Conservation (phyloP, 2,888 invertebrate species). For the Meghimatium bilineatum region DNA sequence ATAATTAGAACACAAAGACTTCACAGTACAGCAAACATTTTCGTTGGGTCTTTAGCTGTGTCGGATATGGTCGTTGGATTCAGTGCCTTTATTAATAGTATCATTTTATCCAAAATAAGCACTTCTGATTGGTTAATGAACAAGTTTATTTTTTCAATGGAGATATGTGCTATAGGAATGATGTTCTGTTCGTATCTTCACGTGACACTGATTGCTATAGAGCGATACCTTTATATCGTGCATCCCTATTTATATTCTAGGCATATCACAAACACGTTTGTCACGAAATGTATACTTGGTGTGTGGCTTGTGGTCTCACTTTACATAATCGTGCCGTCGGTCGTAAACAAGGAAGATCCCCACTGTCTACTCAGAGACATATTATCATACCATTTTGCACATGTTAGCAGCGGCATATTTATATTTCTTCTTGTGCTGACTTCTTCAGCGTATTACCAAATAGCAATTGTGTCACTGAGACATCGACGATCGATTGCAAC, state of each 20-base stretch:
- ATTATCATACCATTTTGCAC: no score
- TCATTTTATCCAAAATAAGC: not conserved
- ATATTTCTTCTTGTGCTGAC: not conserved
- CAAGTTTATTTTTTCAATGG: not conserved
- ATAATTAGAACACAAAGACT: not conserved
- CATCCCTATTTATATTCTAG: not conserved
- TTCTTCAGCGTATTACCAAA: not conserved
- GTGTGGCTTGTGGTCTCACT: not conserved
- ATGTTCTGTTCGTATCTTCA: not conserved
- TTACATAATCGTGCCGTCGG: no score
- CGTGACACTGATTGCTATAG: not conserved
- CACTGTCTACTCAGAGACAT: no score
- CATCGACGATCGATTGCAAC: not conserved
- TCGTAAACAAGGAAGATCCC: no score
- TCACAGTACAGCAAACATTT: not conserved
- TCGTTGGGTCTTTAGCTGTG: not conserved
- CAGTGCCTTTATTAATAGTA: not conserved
- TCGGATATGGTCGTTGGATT: not conserved
- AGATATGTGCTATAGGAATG: not conserved
- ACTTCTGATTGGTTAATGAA: not conserved
- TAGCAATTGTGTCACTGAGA: not conserved
- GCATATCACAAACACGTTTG: not conserved
- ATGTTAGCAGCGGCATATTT: not conserved
- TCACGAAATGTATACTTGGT: not conserved
- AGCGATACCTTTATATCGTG: not conserved